Conservation (phyloP, 2,113 vertebrate genomes). For the Nothobranchius kuhntae region DNA sequence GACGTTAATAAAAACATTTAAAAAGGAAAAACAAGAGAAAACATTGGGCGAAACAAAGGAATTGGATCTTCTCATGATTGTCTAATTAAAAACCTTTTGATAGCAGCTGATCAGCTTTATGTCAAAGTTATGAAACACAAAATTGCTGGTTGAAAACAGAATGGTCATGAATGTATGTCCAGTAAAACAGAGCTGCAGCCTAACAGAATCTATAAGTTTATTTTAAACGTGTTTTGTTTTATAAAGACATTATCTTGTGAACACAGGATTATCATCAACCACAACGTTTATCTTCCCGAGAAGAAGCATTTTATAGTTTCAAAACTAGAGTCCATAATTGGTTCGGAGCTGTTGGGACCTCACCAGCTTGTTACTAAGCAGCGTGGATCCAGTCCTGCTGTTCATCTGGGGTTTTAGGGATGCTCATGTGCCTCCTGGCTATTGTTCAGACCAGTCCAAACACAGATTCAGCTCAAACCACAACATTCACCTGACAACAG, state of each 20-base stretch:
- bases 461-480: neutral
- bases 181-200: too few species aligned
- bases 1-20: too few species aligned
- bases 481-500: neutral
- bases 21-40: too few species aligned
- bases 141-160: too few species aligned
- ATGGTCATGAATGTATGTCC: too few species aligned
- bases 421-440: constrained; percentile 2
- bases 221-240: neutral
- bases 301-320: neutral
- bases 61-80: too few species aligned
- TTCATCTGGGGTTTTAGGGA: neutral
- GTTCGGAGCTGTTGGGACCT: neutral
- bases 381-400: neutral
- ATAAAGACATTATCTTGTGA: neutral
- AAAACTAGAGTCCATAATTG: neutral
- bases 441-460: constrained; percentile 2
- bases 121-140: too few species aligned
- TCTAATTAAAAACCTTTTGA: too few species aligned
- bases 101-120: too few species aligned
- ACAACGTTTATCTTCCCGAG: neutral
- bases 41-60: too few species aligned
- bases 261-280: neutral
- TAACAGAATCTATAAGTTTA: too few species aligned
- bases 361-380: neutral